These are phyloP conservation scores for Proisotoma minuta DNA, from an alignment of 2,888 invertebrate genomes.

Conservation along the genomic window DNA sequence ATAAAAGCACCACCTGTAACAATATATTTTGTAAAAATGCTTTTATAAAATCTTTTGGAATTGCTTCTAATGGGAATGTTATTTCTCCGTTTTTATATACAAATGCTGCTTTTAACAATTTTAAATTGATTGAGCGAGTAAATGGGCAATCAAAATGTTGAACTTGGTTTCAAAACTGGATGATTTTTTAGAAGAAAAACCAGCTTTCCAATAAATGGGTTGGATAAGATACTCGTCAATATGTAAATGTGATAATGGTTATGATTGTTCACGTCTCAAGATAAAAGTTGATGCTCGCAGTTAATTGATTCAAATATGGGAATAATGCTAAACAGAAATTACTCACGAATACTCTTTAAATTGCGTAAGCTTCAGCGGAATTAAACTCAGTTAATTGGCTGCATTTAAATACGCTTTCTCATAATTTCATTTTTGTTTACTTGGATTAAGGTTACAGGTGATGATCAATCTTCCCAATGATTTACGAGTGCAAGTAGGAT, in stretches of 20 bases:
- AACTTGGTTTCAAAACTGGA: background rate
- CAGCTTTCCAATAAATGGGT: constrained; percentile 9
- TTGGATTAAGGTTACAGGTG: too few species aligned
- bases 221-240: constrained; percentile 4
- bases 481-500: background rate
- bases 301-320: constrained; percentile 20
- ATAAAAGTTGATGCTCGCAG: constrained; percentile 10
- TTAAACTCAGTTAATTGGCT: too few species aligned
- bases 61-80: background rate
- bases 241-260: constrained; percentile 18
- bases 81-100: constrained; percentile 4
- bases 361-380: background rate
- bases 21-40: background rate
- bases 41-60: background rate
- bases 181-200: constrained; percentile 13
- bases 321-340: background rate
- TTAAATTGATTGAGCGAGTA: constrained; percentile 4
- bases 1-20: constrained; percentile 3
- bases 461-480: too few species aligned
- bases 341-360: background rate
- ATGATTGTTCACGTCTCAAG: constrained; percentile 15
- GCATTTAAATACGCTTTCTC: too few species aligned
- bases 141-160: constrained; percentile 3
- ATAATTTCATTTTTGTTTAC: background rate
- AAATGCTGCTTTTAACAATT: constrained; percentile 1